Conservation (phyloP, 2,797 vertebrate species). For the Fistularia tabacaria region DNA sequence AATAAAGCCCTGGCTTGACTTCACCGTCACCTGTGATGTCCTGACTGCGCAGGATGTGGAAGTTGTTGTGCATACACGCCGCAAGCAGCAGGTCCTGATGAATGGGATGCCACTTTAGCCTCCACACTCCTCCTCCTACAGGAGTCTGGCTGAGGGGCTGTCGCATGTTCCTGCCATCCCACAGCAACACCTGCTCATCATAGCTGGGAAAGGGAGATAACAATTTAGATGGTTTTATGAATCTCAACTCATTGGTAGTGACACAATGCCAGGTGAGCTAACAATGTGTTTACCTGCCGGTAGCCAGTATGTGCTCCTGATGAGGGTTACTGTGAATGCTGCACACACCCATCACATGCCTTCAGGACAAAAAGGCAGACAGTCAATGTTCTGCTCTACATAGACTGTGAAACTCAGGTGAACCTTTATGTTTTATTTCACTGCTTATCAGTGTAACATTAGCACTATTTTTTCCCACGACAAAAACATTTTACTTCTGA, state of each 20-base stretch:
- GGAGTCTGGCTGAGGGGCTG: conserved; percentile 79
- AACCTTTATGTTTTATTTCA: too few species aligned
- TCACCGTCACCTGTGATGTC: conserved; percentile 62
- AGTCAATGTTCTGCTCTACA: too few species aligned
- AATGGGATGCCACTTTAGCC: conserved; percentile 92
- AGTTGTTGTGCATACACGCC: conserved; percentile 92
- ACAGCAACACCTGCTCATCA: conserved; percentile 88
- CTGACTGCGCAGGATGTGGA: conserved; percentile 86
- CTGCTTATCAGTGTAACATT: too few species aligned
- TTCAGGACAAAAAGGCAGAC: conserved; percentile 46
- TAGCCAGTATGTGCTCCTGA: conserved; percentile 84
- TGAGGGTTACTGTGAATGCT: conserved; percentile 91
- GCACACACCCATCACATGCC: conserved; percentile 94
- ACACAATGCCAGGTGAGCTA: not conserved
- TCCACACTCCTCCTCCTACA: conserved; percentile 88
- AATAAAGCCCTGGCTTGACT: not conserved
- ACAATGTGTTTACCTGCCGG: conserved; percentile 82
- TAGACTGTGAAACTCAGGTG: too few species aligned
- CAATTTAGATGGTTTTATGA: not conserved
- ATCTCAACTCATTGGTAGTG: not conserved
- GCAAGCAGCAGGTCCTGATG: conserved; percentile 84
- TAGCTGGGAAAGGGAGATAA: conserved; percentile 75
- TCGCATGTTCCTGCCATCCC: conserved; percentile 89
- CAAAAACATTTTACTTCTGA: too few species aligned
- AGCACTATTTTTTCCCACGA: too few species aligned